Base-by-base conservation (phyloP, 2,797 vertebrate species). In the Sebastes hopkinsi region DNA sequence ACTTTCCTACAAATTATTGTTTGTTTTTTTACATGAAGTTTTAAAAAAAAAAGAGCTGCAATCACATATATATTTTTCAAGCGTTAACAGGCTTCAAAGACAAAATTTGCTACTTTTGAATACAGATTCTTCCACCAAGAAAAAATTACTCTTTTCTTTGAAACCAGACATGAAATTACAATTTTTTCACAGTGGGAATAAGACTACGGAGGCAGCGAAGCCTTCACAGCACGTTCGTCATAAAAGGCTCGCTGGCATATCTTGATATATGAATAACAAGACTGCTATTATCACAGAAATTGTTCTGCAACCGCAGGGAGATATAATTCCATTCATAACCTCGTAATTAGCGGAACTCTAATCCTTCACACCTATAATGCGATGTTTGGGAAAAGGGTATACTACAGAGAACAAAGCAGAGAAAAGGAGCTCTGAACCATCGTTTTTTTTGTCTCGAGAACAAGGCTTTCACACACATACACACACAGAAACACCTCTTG, bases 211-310 rank as follows among this genome's bases (percentile, higher is more conserved):
- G 84, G 85, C 77, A 77, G 83, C 25, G 4, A 36, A 76, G 75
- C 54, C 76, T 84, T 86, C 65, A 55, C 50, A 6, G 62, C 70
- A 25, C 59, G 3, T 79, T 85, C 62, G 67, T 86, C 79, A 84
- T 38, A 67, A 86, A 89, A 84, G 38, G 68, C 74, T 84, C 9
- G 2, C 71, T 84, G 82, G 75, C 82, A 64, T 87, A 89, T 89
- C 81, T 89, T 82, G 87, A 90, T 90, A 69, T 80, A 89, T 81
- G 81, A 88, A 89, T 85, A 91, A 84, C 70, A 84, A 76, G 52
- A 42, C 71, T 58, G 70, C 83, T 87, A 65, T 88, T 83, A 89
- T 88, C 86, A 85, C 71, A 80, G 72, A 81, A 81, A 86, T 62
- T 72, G 83, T 78, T 84, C 75, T 23, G 59, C 38, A 88, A 88